A percentile compares a stretch with the other conserved stretches of the same genome.
Conservation (phyloP, 2,797 vertebrate genomes). For the Malacoraja senta region DNA sequence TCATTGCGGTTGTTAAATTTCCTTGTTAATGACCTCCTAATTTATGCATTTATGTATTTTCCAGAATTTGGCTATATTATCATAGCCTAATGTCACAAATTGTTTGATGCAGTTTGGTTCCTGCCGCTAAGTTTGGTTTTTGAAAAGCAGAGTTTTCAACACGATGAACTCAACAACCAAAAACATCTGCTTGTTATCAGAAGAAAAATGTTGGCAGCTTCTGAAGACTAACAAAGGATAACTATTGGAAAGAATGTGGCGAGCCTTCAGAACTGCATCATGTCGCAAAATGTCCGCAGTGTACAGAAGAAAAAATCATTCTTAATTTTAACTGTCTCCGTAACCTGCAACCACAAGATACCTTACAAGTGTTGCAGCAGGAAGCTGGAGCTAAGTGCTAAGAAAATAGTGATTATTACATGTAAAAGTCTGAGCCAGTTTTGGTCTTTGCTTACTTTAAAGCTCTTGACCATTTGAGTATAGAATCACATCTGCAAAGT, state of each 20-base stretch:
- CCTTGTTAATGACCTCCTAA: background rate
- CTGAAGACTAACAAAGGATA: background rate
- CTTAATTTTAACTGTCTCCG: background rate
- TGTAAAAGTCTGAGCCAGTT: background rate
- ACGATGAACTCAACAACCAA: background rate
- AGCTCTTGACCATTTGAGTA: background rate
- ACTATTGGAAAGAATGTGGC: background rate
- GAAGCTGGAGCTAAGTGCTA: background rate
- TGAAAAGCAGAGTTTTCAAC: background rate
- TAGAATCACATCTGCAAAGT: background rate
- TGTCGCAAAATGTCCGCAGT: background rate
- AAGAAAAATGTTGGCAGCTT: background rate
- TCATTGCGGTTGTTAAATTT: background rate
- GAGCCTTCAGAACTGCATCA: background rate
- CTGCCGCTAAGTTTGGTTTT: background rate
- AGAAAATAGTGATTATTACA: background rate
- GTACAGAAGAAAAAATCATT: background rate
- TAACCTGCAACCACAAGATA: background rate
- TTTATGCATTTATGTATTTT: background rate
- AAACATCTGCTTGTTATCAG: background rate
- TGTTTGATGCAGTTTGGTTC: background rate
- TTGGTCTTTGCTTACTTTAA: background rate
- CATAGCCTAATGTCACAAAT: background rate
- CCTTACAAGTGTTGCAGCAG: background rate
- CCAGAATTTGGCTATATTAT: background rate